Evolutionary conservation across 1,140 invertebrate species (phyloP).

Genomic region (Varroa destructor): DNA sequence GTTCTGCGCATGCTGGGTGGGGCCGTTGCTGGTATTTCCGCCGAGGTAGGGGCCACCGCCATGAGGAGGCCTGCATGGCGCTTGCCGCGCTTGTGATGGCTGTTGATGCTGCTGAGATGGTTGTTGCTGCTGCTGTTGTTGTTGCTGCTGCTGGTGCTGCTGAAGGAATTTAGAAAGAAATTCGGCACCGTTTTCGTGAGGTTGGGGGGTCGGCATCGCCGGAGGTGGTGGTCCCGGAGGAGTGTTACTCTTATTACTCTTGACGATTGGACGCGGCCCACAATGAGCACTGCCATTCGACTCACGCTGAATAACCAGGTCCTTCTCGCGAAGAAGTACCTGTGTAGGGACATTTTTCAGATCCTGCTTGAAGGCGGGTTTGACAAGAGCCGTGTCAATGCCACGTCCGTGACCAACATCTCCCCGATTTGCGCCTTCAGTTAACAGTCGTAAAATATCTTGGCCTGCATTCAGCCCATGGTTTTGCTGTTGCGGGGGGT

Average conservation of each 20-base stretch:
- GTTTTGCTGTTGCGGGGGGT: conserved; percentile 7
- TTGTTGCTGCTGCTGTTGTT: conserved; percentile 2
- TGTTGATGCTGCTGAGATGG: conserved; percentile 17
- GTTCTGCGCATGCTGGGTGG: too few species aligned
- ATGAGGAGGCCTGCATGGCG: neutral
- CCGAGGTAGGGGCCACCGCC: neutral
- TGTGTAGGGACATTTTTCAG: conserved; percentile 7
- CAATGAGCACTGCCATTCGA: neutral
- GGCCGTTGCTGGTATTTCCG: neutral
- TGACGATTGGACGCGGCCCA: conserved; percentile 13
- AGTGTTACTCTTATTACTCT: conserved; percentile 19
- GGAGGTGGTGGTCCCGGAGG: conserved; percentile 15
- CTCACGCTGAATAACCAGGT: neutral
- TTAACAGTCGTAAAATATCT: conserved; percentile 2
- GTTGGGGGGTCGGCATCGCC: neutral
- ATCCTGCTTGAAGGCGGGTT: conserved; percentile 11
- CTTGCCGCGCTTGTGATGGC: neutral
- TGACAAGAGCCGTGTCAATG: neutral
- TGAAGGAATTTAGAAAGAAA: conserved; percentile 15
- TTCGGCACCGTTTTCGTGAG: conserved; percentile 5
- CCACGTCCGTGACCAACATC: too few species aligned
- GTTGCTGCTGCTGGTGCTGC: conserved; percentile 20
- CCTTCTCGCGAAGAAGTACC: conserved; percentile 12
- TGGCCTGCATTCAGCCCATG: neutral
- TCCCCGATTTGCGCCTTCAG: neutral